A percentile compares a stretch with the other conserved stretches of the same genome.
These are phyloP conservation scores for Sycophila sp. DNA, from an alignment of 1,140 invertebrate species.

Conservation along the genomic window DNA sequence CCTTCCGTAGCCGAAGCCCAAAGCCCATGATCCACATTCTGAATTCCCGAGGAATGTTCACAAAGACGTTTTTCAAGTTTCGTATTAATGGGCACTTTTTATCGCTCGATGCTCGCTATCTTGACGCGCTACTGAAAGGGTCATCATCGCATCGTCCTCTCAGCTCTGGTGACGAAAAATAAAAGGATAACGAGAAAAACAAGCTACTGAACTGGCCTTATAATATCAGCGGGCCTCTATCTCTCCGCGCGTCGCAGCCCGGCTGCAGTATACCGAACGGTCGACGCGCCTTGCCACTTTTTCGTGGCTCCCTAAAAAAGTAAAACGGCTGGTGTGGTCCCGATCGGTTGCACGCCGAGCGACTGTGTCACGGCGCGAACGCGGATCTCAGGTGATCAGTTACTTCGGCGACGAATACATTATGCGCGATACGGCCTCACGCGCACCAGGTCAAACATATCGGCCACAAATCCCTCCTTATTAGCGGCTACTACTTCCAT, in stretches of 20 bases:
- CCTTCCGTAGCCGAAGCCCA: too few species aligned
- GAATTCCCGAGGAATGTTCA: slow-evolving; percentile 7
- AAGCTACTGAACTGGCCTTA: slow-evolving; percentile 39
- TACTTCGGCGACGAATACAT: slow-evolving; percentile 36
- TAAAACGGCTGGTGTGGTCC: slow-evolving; percentile 33
- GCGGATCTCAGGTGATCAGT: slow-evolving; percentile 34
- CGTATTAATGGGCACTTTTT: slow-evolving; percentile 27
- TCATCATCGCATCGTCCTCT: neutral
- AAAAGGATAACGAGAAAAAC: slow-evolving; percentile 22
- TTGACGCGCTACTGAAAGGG: slow-evolving; percentile 33
- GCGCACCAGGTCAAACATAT: slow-evolving; percentile 2
- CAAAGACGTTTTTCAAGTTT: slow-evolving; percentile 26
- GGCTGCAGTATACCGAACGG: neutral
- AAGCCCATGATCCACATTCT: slow-evolving; percentile 7
- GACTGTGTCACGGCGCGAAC: neutral
- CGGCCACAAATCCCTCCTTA: slow-evolving; percentile 32
- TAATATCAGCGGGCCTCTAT: slow-evolving; percentile 23
- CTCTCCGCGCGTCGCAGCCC: neutral
- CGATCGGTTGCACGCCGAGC: slow-evolving; percentile 1
- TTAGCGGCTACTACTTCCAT: slow-evolving; percentile 37
- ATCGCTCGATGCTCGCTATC: neutral
- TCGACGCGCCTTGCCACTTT: neutral
- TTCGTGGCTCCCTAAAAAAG: slow-evolving; percentile 34
- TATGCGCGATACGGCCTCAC: slow-evolving; percentile 16
- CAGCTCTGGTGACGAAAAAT: neutral